These are phyloP conservation scores for Apostichopus japonicus DNA, from an alignment of 35 echinoderm and acorn worm genomes.

Conservation along the genomic window DNA sequence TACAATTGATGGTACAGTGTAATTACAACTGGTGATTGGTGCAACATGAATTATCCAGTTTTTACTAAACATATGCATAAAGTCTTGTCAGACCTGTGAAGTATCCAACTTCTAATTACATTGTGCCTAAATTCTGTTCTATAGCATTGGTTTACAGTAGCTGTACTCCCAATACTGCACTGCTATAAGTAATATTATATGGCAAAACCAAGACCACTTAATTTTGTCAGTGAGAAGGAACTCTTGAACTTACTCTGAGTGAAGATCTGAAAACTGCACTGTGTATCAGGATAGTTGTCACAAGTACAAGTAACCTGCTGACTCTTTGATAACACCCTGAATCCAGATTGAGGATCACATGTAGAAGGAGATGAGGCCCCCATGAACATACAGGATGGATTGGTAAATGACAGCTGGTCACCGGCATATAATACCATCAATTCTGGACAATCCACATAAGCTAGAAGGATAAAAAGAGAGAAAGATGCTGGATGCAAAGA, in stretches of 20 bases:
- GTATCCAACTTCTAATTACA: no score
- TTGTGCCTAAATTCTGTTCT: no score
- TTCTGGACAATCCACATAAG: background rate
- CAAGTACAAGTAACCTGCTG: background rate
- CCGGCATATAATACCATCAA: background rate
- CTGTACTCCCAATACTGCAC: no score
- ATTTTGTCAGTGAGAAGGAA: background rate
- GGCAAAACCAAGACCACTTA: background rate
- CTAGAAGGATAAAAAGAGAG: background rate
- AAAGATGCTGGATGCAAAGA: no score
- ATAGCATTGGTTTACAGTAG: no score
- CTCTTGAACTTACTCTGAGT: background rate
- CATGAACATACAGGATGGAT: background rate
- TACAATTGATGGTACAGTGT: no score
- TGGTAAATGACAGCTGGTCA: background rate
- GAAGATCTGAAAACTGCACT: background rate
- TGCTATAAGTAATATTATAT: no score
- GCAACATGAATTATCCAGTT: no score
- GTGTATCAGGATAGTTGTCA: background rate
- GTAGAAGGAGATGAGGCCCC: background rate
- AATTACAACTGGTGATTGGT: no score
- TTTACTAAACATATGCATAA: no score
- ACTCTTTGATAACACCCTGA: background rate
- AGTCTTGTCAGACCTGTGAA: no score
- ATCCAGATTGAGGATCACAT: background rate